Base-by-base conservation (phyloP, 2,888 invertebrate species). In the Villa cingulata region DNA sequence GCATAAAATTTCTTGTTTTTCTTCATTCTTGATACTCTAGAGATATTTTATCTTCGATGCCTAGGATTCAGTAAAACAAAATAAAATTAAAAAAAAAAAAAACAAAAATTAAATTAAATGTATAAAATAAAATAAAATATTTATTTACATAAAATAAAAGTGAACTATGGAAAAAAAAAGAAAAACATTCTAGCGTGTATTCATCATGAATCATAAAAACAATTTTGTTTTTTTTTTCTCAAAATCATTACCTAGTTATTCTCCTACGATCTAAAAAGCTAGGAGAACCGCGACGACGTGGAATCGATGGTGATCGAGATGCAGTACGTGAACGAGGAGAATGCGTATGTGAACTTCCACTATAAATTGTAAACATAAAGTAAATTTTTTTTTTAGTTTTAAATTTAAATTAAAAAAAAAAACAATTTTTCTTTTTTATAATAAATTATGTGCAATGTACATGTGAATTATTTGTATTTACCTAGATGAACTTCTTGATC, bases 231-330 rank as follows among this genome's bases (percentile, higher is more conserved):
- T 42, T 37, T 27, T 32, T 43, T 37, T 36, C 17, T 44, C 43
- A 38, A 37, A 39, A 45, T 41, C 48, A 27, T 43, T 81, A 95
- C 94, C 94, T 95, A 58, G 95, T 95, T 62, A 95, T 95, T 57
- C 95, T 79, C 50, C 95, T 77, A 58, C 91, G 76, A 70, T 94
- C 94, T 52, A 94, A 74, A 71, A 94, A 94, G 69, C 90, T 90
- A 18, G 95, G 95, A 48, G 94, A 94, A 39, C 94, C 94, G 58
- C 86, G 83, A 51, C 94, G 78, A 48, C 94, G 75, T 44, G 94
- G 90, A 66, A 94, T 94, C 50, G 92, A 92, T n/a, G 83, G 86
- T 51, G 88, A 86, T 52, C 85, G 75, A 49, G 82, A 81, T 55
- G 80, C 74, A 12, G 42, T 44, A 18, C 48, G 43, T 14, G 66